phyloP scores from a whole-genome alignment of 2,888 invertebrate species.

The Volucella inflata region DNA sequence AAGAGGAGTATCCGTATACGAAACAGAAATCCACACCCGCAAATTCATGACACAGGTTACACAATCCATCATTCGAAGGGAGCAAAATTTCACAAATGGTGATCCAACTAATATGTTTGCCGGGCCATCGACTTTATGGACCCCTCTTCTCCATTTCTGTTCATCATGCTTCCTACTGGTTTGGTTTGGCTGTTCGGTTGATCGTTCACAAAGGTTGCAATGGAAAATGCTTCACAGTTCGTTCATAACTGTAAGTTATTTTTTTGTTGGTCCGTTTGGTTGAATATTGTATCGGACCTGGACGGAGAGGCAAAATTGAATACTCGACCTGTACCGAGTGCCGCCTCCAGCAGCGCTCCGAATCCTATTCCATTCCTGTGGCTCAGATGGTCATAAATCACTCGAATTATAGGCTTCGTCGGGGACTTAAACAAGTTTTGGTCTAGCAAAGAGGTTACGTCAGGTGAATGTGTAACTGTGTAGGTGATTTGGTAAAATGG shows the following conservation, averaged over 20 bases:
- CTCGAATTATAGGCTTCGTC: constrained; percentile 75
- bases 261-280: background rate
- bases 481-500: constrained; percentile 25
- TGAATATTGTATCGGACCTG: background rate
- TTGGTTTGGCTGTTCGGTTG: too few relatives aligned
- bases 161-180: background rate
- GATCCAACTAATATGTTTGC: constrained; percentile 73
- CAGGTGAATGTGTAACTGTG: background rate
- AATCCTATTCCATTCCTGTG: background rate
- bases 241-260: constrained; percentile 45
- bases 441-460: constrained; percentile 21
- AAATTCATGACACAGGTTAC: constrained; percentile 20
- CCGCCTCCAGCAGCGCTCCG: background rate
- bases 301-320: constrained; percentile 54
- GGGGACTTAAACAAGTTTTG: constrained; percentile 66
- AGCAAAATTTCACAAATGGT: constrained; percentile 61
- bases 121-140: constrained; percentile 48
- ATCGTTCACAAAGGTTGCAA: constrained; percentile 30
- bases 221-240: constrained; percentile 60
- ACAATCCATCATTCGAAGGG: constrained; percentile 68
- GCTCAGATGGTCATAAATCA: constrained; percentile 66
- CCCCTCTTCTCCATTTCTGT: constrained; percentile 27
- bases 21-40: constrained; percentile 1
- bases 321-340: constrained; percentile 10
- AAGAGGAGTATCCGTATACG: background rate